These are phyloP conservation scores for Synergus umbraculus DNA, from an alignment of 2,888 invertebrate species.

Conservation along the genomic window DNA sequence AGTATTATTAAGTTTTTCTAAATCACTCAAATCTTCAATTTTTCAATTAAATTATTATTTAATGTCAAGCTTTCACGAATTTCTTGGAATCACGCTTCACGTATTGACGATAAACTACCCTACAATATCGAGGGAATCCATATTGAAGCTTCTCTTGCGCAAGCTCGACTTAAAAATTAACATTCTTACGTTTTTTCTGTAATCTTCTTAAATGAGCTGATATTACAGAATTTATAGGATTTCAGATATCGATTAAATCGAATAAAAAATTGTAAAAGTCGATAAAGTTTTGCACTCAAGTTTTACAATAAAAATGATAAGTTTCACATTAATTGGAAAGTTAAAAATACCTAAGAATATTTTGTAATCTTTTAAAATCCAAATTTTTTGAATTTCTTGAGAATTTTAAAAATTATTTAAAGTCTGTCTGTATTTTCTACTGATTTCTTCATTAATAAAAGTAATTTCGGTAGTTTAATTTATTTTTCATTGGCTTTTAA, in stretches of 20 bases:
- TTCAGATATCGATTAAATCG: neutral
- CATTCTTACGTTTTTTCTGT: slow-evolving; percentile 21
- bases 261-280: neutral
- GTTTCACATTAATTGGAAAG: neutral
- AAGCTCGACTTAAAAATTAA: slow-evolving; percentile 57
- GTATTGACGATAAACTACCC: slow-evolving; percentile 7
- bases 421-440: no score
- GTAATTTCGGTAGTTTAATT: neutral
- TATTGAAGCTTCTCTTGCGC: slow-evolving; percentile 67
- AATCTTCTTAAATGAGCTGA: slow-evolving; percentile 15
- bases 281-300: neutral
- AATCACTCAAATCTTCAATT: slow-evolving; percentile 1
- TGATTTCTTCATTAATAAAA: neutral
- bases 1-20: neutral
- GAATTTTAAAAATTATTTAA: no score
- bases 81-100: slow-evolving; percentile 5
- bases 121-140: slow-evolving; percentile 64
- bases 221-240: slow-evolving; percentile 18
- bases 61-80: neutral
- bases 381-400: no score
- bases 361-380: no score
- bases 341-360: neutral
- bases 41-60: slow-evolving; percentile 12
- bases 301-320: no score
- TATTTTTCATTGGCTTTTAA: neutral